Evolutionary conservation across 2,888 invertebrate species (phyloP).

Genomic region (Pandemis cinnamomeana): DNA sequence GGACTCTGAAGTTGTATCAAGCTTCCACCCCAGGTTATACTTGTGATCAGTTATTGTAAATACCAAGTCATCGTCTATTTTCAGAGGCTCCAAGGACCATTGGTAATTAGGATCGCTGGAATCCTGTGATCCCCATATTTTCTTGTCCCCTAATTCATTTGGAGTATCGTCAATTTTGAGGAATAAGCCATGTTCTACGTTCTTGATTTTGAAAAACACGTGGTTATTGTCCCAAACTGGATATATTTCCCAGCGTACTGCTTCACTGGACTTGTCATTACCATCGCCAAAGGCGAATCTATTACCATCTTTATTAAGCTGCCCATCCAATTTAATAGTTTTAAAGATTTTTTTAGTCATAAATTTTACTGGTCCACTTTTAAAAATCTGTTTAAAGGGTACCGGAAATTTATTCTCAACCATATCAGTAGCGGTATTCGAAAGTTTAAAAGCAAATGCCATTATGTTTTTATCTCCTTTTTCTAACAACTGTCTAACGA

Average conservation of each 20-base stretch:
- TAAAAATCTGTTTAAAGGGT: slow-evolving; percentile 49
- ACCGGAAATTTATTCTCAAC: slow-evolving; percentile 50
- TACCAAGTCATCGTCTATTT: slow-evolving; percentile 45
- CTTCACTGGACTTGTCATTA: slow-evolving; percentile 45
- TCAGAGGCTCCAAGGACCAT: slow-evolving; percentile 53
- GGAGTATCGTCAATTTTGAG: slow-evolving; percentile 50
- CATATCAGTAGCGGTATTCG: slow-evolving; percentile 47
- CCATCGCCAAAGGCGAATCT: slow-evolving; percentile 51
- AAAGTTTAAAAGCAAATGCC: slow-evolving; percentile 53
- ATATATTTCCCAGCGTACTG: slow-evolving; percentile 53
- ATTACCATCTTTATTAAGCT: slow-evolving; percentile 43
- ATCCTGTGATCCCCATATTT: slow-evolving; percentile 47
- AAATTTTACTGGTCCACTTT: slow-evolving; percentile 49
- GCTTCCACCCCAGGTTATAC: slow-evolving; percentile 51
- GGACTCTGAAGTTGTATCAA: slow-evolving; percentile 44
- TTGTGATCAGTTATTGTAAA: slow-evolving; percentile 53
- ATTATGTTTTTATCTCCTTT: slow-evolving; percentile 45
- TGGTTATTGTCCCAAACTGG: slow-evolving; percentile 49
- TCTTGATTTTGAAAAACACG: slow-evolving; percentile 52
- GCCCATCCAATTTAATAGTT: slow-evolving; percentile 49
- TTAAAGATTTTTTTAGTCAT: slow-evolving; percentile 48
- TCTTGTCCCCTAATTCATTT: slow-evolving; percentile 49
- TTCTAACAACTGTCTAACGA: slow-evolving; percentile 48
- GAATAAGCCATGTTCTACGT: slow-evolving; percentile 48
- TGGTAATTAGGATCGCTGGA: slow-evolving; percentile 44